Conservation (phyloP, 2,113 vertebrate species). For the cat (Felis catus) region DNA sequence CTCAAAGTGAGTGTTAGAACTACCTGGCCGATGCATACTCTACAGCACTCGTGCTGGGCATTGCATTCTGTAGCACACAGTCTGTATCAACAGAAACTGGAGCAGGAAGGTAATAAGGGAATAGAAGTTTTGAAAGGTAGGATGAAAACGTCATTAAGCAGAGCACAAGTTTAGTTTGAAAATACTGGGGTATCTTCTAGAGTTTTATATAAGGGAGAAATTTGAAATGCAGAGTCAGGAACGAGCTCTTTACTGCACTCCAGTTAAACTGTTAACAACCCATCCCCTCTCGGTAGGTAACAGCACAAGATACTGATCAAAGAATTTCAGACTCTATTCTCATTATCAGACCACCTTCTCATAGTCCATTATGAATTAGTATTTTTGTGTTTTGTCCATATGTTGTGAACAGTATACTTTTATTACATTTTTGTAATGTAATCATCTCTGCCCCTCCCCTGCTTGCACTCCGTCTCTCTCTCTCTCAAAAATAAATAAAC, state of each 20-base stretch:
- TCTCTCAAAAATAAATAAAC: too few species aligned
- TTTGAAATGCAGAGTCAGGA: background rate
- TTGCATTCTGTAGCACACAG: background rate
- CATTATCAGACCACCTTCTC: background rate
- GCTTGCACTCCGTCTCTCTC: too few species aligned
- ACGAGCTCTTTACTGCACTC: background rate
- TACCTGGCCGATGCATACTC: fast-evolving
- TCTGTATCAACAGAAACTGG: background rate
- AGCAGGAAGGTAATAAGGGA: background rate
- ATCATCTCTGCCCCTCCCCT: too few species aligned
- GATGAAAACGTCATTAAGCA: background rate
- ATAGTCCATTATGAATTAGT: background rate
- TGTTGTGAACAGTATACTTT: background rate
- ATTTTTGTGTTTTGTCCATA: background rate
- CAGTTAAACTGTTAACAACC: background rate
- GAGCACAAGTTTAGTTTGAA: background rate
- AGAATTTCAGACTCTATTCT: background rate
- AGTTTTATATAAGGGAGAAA: background rate
- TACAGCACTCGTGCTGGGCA: background rate
- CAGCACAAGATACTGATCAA: background rate
- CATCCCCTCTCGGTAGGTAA: background rate
- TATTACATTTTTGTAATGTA: background rate
- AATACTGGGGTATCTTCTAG: background rate
- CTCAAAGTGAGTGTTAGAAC: background rate
- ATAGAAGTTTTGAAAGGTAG: background rate